phyloP scores from a whole-genome alignment of 1,140 invertebrate species.

The Orius insidiosus region DNA sequence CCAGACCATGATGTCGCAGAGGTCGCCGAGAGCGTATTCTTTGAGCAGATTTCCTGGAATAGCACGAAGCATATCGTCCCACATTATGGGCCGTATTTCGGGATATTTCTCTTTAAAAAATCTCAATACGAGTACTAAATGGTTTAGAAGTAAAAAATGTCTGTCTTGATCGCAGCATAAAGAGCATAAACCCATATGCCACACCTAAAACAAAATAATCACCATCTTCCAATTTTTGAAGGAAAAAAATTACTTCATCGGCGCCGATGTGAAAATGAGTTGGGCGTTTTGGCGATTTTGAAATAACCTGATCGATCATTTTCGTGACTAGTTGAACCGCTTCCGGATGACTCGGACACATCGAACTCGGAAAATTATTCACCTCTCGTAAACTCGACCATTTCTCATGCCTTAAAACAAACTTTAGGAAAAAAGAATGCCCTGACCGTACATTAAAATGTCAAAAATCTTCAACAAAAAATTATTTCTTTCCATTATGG shows the following conservation, averaged over 20 bases:
- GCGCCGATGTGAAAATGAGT: constrained; percentile 64
- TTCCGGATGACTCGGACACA: constrained; percentile 55
- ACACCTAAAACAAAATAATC: constrained; percentile 29
- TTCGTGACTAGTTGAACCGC: constrained; percentile 37
- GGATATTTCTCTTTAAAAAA: constrained; percentile 44
- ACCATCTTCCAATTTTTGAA: too few relatives aligned
- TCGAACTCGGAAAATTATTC: constrained; percentile 54
- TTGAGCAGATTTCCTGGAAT: constrained; percentile 43
- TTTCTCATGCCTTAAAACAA: constrained; percentile 63
- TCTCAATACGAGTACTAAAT: constrained; percentile 42
- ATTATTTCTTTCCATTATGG: too few relatives aligned
- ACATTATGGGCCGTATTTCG: constrained; percentile 58
- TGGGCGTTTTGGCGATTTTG: constrained; percentile 32
- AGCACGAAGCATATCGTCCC: constrained; percentile 84
- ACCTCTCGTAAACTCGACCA: constrained; percentile 64
- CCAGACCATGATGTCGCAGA: constrained; percentile 78
- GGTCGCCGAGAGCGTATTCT: constrained; percentile 42
- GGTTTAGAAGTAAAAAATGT: constrained; percentile 44
- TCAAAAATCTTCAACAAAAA: too few relatives aligned
- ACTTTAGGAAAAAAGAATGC: constrained; percentile 28
- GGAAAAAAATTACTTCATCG: constrained; percentile 40
- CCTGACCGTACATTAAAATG: not conserved
- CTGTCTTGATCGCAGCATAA: constrained; percentile 41
- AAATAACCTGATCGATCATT: constrained; percentile 39
- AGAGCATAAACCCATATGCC: constrained; percentile 61